Conservation (phyloP, 2,797 vertebrate genomes). For the Argentina silus region DNA sequence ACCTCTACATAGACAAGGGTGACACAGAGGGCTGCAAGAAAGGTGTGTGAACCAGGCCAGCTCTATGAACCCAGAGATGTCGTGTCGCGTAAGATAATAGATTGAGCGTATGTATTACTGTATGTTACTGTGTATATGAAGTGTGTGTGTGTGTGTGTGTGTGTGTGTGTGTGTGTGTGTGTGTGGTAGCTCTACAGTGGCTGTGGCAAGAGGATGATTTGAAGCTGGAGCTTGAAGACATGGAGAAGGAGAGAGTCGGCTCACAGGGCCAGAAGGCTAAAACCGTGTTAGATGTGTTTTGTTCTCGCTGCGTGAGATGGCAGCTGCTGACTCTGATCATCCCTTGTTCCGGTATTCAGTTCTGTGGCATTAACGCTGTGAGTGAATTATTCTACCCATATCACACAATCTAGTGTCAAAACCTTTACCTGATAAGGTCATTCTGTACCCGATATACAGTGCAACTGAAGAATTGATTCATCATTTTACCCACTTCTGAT, state of each 20-base stretch:
- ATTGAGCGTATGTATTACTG: constrained; percentile 29
- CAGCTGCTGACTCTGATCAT: constrained; percentile 77
- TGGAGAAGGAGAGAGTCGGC: constrained; percentile 73
- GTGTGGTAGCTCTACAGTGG: constrained; percentile 72
- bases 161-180: constrained; percentile 16
- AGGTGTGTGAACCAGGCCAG: constrained; percentile 56
- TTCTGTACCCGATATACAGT: not conserved
- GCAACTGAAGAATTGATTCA: not conserved
- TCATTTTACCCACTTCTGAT: not conserved
- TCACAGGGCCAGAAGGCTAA: constrained; percentile 65
- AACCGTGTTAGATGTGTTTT: constrained; percentile 71
- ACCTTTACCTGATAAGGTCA: not conserved
- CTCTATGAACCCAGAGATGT: not conserved
- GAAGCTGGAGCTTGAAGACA: constrained; percentile 75
- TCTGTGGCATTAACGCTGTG: constrained; percentile 68
- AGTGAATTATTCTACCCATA: constrained; percentile 8
- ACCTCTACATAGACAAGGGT: constrained; percentile 81
- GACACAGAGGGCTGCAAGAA: constrained; percentile 72
- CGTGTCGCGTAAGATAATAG: not conserved
- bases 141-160: not conserved
- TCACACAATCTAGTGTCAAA: not conserved
- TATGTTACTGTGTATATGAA: not conserved
- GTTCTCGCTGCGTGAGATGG: constrained; percentile 76
- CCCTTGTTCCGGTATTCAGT: constrained; percentile 63
- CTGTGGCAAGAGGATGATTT: constrained; percentile 79